Evolutionary conservation across 2,797 vertebrate species (phyloP).

Genomic region (Enteromius afrohamiltoni): DNA sequence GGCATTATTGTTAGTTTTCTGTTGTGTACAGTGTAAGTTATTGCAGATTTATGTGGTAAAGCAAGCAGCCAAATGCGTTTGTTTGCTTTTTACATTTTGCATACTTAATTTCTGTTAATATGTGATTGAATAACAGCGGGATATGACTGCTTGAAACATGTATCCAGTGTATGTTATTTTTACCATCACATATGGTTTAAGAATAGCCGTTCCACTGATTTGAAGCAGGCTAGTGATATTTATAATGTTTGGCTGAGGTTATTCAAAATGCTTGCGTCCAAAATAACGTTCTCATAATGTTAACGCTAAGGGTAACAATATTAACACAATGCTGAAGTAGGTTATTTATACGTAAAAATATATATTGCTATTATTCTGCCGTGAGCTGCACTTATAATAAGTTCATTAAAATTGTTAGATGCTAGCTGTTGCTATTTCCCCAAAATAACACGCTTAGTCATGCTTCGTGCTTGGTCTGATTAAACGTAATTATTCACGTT

Average conservation of each 20-base stretch:
- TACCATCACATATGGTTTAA: background rate
- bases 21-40: background rate
- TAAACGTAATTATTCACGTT: background rate
- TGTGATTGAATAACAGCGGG: background rate
- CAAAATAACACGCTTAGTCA: background rate
- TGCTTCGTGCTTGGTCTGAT: background rate
- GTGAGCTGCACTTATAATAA: background rate
- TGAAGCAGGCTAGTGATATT: background rate
- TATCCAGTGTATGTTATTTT: background rate
- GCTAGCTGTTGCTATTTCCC: background rate
- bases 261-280: background rate
- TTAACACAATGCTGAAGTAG: background rate
- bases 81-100: background rate
- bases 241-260: background rate
- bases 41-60: background rate
- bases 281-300: background rate
- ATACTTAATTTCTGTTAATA: background rate
- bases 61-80: background rate
- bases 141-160: background rate
- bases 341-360: background rate
- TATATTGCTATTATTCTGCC: background rate
- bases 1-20: slow-evolving; percentile 35
- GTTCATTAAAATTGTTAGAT: background rate
- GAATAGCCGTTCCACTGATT: background rate
- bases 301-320: background rate